Evolutionary conservation across 2,113 vertebrate genomes (phyloP).

Genomic region (Stomatorhinus ivindoensis): DNA sequence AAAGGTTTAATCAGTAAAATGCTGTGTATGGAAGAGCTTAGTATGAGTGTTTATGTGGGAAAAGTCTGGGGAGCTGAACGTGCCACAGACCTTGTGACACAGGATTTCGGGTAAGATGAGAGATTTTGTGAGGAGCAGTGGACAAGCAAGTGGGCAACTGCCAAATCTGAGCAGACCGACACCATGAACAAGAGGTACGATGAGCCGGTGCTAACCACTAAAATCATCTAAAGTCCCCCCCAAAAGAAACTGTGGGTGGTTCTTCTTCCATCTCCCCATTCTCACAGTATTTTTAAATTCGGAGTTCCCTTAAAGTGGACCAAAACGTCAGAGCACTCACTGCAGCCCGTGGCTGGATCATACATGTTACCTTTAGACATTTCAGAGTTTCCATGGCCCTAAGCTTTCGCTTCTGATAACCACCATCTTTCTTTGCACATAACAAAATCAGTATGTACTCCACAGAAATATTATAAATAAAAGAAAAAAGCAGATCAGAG

Average conservation of each 20-base stretch:
- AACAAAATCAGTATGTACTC: constrained; percentile 54
- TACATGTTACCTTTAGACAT: constrained; percentile 42
- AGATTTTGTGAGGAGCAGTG: neutral
- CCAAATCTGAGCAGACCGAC: neutral
- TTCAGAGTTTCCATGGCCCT: constrained; percentile 42
- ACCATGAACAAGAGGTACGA: neutral
- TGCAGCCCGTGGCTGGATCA: constrained; percentile 42
- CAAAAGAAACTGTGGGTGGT: neutral
- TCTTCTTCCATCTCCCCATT: neutral
- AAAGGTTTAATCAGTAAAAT: neutral
- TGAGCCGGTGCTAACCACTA: neutral
- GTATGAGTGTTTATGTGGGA: neutral
- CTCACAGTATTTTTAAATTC: neutral
- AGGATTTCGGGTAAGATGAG: neutral
- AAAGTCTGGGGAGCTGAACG: neutral
- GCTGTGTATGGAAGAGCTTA: neutral
- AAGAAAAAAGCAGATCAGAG: constrained; percentile 54
- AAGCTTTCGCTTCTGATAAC: constrained; percentile 59
- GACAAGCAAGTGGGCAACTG: neutral
- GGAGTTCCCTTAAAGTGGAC: constrained; percentile 56
- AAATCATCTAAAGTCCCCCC: neutral
- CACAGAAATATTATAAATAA: constrained; percentile 65
- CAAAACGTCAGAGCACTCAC: constrained; percentile 45
- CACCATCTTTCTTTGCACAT: constrained; percentile 61
- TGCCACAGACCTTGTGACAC: neutral